These are phyloP conservation scores for Drosophila tristis DNA, from an alignment of 1,140 invertebrate species.

Conservation along the genomic window DNA sequence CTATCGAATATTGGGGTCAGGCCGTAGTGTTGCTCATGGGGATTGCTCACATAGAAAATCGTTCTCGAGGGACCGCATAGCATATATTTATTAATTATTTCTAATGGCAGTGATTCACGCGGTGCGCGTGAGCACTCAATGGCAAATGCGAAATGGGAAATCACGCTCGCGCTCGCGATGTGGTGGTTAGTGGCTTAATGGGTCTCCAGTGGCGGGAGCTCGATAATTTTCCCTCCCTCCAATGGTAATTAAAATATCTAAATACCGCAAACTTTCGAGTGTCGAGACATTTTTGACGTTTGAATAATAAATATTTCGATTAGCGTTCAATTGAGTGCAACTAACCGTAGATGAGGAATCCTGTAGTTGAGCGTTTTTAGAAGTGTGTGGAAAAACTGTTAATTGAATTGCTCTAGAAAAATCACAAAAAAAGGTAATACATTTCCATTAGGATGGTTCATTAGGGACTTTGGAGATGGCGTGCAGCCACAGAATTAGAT, in stretches of 20 bases:
- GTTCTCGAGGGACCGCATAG: neutral
- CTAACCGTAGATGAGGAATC: conserved; percentile 65
- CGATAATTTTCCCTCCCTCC: conserved; percentile 23
- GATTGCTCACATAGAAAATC: no score
- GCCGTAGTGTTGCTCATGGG: no score
- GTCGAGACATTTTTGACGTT: conserved; percentile 20
- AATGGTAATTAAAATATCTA: conserved; percentile 39
- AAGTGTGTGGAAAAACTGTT: conserved; percentile 44
- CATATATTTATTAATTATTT: conserved; percentile 37
- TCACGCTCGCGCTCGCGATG: conserved; percentile 26
- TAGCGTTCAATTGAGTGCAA: conserved; percentile 75
- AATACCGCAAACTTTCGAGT: conserved; percentile 32
- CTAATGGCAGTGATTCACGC: conserved; percentile 23
- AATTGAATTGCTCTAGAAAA: conserved; percentile 71
- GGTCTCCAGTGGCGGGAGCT: no score
- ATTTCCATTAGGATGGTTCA: conserved; percentile 32
- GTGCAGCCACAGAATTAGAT: conserved; percentile 15
- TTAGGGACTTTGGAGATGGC: conserved; percentile 36
- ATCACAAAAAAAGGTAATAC: conserved; percentile 1
- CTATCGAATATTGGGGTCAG: no score
- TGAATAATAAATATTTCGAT: conserved; percentile 57
- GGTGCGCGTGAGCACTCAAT: neutral
- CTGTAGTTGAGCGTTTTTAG: conserved; percentile 16
- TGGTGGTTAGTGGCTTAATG: conserved; percentile 35
- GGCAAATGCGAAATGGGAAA: conserved; percentile 8